phyloP scores from a whole-genome alignment of 2,888 invertebrate species.

The Chydorus sphaericus region DNA sequence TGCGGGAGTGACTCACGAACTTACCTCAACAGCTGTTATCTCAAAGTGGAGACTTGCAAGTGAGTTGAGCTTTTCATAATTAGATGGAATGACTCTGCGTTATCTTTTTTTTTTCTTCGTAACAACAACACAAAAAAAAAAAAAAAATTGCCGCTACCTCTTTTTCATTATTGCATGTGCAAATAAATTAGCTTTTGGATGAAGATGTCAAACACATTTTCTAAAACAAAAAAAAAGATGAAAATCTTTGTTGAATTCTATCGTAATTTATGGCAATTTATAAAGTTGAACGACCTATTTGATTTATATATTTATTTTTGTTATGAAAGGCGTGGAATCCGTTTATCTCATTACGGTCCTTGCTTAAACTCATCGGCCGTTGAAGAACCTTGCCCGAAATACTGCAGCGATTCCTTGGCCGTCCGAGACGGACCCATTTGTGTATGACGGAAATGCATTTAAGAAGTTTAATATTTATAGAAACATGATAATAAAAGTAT shows the following conservation, averaged over 20 bases:
- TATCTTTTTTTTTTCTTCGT: not conserved
- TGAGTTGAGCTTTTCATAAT: constrained; percentile 24
- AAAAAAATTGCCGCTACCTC: too few species aligned
- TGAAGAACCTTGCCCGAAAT: constrained; percentile 75
- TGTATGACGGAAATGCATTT: too few species aligned
- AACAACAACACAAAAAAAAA: not conserved
- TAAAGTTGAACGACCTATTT: not conserved
- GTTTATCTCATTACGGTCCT: constrained; percentile 44
- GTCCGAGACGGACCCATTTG: constrained; percentile 81
- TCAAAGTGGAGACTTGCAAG: constrained; percentile 62
- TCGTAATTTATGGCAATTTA: not conserved
- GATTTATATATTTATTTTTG: constrained; percentile 23
- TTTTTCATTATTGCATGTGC: too few species aligned
- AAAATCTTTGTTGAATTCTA: not conserved
- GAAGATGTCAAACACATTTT: not conserved
- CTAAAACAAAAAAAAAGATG: not conserved
- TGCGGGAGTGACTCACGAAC: constrained; percentile 48
- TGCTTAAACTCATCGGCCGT: constrained; percentile 54
- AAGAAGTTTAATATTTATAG: too few species aligned
- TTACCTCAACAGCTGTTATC: constrained; percentile 61
- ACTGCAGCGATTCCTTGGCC: constrained; percentile 69
- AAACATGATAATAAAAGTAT: too few species aligned
- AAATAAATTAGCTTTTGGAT: too few species aligned
- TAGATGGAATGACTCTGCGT: not conserved
- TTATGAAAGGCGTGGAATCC: constrained; percentile 45